Base-by-base conservation (phyloP, 2,797 vertebrate species). In the Pampus argenteus region DNA sequence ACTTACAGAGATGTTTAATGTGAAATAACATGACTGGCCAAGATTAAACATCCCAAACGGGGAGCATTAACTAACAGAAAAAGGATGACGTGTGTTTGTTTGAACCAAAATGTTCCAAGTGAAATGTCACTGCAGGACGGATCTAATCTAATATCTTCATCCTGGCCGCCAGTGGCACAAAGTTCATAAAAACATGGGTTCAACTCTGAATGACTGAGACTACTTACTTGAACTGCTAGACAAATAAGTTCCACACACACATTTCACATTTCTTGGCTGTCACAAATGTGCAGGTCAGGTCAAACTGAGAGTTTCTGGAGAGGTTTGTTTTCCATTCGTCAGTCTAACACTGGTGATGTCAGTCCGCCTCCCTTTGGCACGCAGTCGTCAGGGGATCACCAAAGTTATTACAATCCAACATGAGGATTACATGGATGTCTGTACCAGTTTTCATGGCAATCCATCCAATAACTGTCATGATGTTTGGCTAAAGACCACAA, bases 101-200 rank as follows among this genome's bases (percentile, higher is more conserved):
- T 82, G 86, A 79, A 69, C 76, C 40, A 73, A 82, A 72, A 79
- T 13, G 74, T 13, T 76, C 70, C 89, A 90, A 91, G 93, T 92
- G 71, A 85, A 90, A 65, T 71, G 87, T 86, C 91, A 91, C 92
- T 87, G 79, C 45, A 84, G 25, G 89, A 91, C 86, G 87, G 92
- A 91, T 80, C 84, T 89, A 76, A 67, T 77, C 86, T 44, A 85
- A 42, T n/a, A 67, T 86, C 87, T 90, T 91, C 74, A n/a, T 83
- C 90, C 9, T 18, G 59, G 92, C 87, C 89, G 84, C 80, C 90
- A 84, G 84, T 83, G 90, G 86, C 87, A 89, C 84, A 80, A 69
- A 67, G 74, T 91, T 92, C 88, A 94, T 89, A 88, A 93, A 94
- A 94, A 92, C 92, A 91, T 71, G 22, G 75, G 71, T 86, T 93